Base-by-base conservation (phyloP, 2,888 invertebrate genomes). In the Epistrophe grossulariae region DNA sequence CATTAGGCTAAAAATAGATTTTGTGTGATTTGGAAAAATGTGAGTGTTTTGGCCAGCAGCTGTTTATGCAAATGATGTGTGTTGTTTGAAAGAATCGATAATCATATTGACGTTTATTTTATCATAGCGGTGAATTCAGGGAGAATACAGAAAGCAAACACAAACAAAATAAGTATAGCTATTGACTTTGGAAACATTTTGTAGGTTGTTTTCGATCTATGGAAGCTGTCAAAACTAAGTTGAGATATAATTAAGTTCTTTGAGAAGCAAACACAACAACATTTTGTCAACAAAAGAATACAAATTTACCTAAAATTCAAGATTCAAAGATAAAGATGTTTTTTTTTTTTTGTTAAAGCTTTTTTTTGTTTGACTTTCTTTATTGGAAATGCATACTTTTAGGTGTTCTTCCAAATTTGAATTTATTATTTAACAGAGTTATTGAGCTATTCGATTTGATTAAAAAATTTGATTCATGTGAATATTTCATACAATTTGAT, bases 51-150 rank as follows among this genome's bases (percentile, higher is more conserved):
- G 31, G 50, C 50, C 45, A 43, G n/a, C 43, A 68, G 66, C 35
- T 68, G 66, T 68, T 68, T 38, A 68, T 68, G 66, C 66, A 31
- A 66, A 68, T 50, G 48, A 50, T 50, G 48, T 50, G 48, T 50
- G 50, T 48, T 50, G 17, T 31, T 19, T 35, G 31, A 50, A 68
- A 68, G 66, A 68, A 68, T 68, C 66, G 45, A 68, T 68, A 38
- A 13, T 13, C 13, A 13, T 2, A 31, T 31, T 66, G 48, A 66
- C 66, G 45, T 66, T 48, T 48, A 8, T 1, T 66, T 48, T 48
- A 8, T 1, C 13, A 15, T 62, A 43, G 62, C 43, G 43, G 40
- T 62, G 62, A 19, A 60, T 40, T 60, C 13, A 19, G 6, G 15
- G 38, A 35, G 11, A 59, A 43, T 9, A 8, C 7, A 45, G 15